Evolutionary conservation across 2,113 vertebrate species (phyloP).

Genomic region (Eurystomus gularis): DNA sequence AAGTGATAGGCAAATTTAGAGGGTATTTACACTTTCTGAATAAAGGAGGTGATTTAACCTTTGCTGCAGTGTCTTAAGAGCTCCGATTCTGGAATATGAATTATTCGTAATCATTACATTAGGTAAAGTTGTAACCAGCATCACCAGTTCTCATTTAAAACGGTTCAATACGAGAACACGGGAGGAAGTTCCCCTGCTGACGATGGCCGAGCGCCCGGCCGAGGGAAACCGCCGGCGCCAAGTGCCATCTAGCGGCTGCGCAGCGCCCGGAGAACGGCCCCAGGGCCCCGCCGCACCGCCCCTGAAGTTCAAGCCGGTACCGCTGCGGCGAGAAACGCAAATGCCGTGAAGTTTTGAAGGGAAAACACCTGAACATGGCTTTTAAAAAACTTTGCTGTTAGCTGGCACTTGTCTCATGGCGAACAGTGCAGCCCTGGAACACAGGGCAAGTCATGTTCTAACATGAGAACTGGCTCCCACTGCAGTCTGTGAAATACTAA

Average conservation of each 20-base stretch:
- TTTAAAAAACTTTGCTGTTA: neutral
- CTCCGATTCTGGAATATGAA: neutral
- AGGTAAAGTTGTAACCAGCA: neutral
- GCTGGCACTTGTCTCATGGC: neutral
- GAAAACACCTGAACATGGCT: neutral
- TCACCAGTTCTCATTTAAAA: neutral
- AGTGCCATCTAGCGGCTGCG: slow-evolving; percentile 18
- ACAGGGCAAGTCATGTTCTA: neutral
- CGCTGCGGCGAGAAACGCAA: neutral
- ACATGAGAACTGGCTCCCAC: neutral
- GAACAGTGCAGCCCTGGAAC: neutral
- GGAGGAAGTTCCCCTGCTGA: neutral
- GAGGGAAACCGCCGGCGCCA: neutral
- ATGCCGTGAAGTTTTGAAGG: fast-evolving
- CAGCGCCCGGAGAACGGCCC: neutral
- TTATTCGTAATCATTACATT: neutral
- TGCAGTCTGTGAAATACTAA: neutral
- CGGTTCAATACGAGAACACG: neutral
- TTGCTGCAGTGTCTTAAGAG: neutral
- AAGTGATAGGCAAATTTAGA: neutral
- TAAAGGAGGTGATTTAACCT: neutral
- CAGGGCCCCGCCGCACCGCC: too few relatives aligned
- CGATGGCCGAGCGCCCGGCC: neutral
- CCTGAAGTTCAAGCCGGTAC: too few relatives aligned
- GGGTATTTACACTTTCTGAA: neutral